A percentile compares a stretch with the other conserved stretches of the same genome.
These are phyloP conservation scores for Myiozetetes cayanensis DNA, from an alignment of 2,113 vertebrate species.

Conservation along the genomic window DNA sequence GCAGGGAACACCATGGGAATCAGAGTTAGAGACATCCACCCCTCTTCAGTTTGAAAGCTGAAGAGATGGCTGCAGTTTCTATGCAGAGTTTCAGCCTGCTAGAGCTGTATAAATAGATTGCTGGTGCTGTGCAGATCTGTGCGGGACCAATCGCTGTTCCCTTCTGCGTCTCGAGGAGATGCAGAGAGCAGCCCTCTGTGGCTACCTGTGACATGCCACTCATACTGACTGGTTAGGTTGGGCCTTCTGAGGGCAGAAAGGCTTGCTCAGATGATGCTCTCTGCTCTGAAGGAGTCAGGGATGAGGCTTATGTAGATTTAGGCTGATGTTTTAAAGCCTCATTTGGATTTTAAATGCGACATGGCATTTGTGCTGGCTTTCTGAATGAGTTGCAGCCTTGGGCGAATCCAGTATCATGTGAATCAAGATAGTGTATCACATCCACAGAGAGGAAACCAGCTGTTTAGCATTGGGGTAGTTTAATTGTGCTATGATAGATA, in stretches of 20 bases:
- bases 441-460: background rate
- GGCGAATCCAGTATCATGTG: background rate
- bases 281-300: background rate
- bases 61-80: slow-evolving; percentile 37
- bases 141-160: background rate
- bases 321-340: background rate
- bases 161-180: background rate
- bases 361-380: background rate
- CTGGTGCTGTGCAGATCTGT: background rate
- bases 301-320: background rate
- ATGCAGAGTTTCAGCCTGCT: background rate
- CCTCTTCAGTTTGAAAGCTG: slow-evolving; percentile 22
- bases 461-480: background rate
- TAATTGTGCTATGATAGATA: background rate
- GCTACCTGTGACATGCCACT: background rate
- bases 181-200: background rate
- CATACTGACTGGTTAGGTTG: background rate
- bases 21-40: slow-evolving; percentile 28
- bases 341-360: slow-evolving; percentile 5
- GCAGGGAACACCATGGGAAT: slow-evolving; percentile 38
- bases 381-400: slow-evolving; percentile 28
- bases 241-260: background rate
- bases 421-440: background rate
- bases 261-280: background rate
- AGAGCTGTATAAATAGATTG: slow-evolving; percentile 32